A percentile compares a stretch with the other conserved stretches of the same genome.
These are phyloP conservation scores for Troides helena DNA, from an alignment of 2,888 invertebrate species.

Conservation along the genomic window DNA sequence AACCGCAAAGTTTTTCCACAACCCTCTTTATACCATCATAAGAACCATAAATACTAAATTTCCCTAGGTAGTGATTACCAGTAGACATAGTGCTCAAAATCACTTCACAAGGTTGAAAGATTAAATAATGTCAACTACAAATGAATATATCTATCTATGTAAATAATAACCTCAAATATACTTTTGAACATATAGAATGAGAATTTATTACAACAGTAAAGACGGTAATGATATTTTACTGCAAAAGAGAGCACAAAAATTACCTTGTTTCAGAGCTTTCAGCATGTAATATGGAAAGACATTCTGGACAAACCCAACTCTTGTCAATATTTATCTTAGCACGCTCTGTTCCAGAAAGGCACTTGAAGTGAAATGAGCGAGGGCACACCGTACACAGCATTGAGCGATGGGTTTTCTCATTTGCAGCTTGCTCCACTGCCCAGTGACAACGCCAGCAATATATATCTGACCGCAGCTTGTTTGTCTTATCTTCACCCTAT, in stretches of 20 bases:
- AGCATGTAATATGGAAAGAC: constrained; percentile 85
- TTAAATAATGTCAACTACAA: too few species aligned
- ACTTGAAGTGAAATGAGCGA: constrained; percentile 90
- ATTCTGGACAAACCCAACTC: constrained; percentile 93
- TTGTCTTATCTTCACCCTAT: constrained; percentile 44
- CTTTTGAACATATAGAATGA: too few species aligned
- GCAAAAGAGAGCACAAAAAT: constrained; percentile 18
- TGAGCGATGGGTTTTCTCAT: constrained; percentile 57
- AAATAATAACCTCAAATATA: too few species aligned
- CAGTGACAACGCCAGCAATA: constrained; percentile 97
- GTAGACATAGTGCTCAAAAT: too few species aligned
- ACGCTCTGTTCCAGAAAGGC: constrained; percentile 79
- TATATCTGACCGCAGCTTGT: constrained; percentile 80
- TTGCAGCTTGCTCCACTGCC: constrained; percentile 76
- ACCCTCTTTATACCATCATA: too few species aligned
- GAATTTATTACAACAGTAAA: too few species aligned
- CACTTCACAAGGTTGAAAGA: too few species aligned
- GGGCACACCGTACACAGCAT: constrained; percentile 90
- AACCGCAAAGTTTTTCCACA: too few species aligned
- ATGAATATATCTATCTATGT: too few species aligned
- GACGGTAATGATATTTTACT: background rate
- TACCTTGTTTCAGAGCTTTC: constrained; percentile 86
- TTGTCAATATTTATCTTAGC: constrained; percentile 63
- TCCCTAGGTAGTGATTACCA: too few species aligned
- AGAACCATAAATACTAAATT: too few species aligned